Base-by-base conservation (phyloP, 2,888 invertebrate genomes). In the Anarsia innoxiella region DNA sequence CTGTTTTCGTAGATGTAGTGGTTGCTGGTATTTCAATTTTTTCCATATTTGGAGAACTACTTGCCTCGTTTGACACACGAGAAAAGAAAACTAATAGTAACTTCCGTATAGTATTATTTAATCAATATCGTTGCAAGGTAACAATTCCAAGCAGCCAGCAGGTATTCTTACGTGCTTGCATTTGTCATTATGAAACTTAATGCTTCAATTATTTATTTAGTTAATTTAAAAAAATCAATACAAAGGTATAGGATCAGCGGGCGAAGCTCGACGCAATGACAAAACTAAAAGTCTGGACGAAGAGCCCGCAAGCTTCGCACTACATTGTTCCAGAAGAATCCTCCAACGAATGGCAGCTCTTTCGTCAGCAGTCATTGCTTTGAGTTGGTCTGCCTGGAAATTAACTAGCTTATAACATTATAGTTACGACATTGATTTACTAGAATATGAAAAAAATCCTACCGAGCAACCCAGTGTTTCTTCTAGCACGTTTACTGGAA, bases 251-350 rank as follows among this genome's bases (percentile, higher is more conserved):
- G 82, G 79, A 44, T 84, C 82, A 1, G 76, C 73, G 1, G 73
- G 64, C 0, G 76, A 63, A 8, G 82, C 79, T 25, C 68, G 52
- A 8, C 76, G 58, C 26, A 83, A 44, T 9, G 67, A 45, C 19
- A 84, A 37, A 1, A 83, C 74, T 2, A 76, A 54, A 9, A 82
- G 56, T 2, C 75, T 66, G 1, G 79, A 65, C 1, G 77, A 65
- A 0, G 72, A 66, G 0, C 66, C 68, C 1, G 74, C 80, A 6
- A 90, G 52, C 41, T 88, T 87, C 1, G 86, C 85, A 35, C 84
- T 86, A 56, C 90, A 90, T 42, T 90, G 86, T 55, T 91, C 89
- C 47, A 92, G 63, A 3, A 92, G 75, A 35, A 87, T 80, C 37
- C 77, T 80, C 91, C 91, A 92, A 55, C 91, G 90, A 0, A 90